A percentile compares a stretch with the other conserved stretches of the same genome.
phyloP scores from a whole-genome alignment of 2,113 vertebrate genomes.

The Lontra canadensis region DNA sequence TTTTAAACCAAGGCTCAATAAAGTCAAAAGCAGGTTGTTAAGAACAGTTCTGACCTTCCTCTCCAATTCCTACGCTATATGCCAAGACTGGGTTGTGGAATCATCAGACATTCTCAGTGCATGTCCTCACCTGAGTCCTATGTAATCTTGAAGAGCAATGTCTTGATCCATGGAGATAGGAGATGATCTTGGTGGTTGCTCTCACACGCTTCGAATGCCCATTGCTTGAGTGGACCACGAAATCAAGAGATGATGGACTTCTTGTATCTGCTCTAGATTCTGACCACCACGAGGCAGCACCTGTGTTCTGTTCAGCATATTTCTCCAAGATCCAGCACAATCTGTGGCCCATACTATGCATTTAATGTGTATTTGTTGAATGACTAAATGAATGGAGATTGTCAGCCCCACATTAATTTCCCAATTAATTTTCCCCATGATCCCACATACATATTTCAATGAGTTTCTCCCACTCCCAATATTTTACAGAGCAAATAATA shows the following conservation, averaged over 20 bases:
- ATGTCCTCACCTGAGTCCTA: not conserved
- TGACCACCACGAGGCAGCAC: not conserved
- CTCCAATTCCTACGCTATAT: not conserved
- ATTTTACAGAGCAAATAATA: not conserved
- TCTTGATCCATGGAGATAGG: not conserved
- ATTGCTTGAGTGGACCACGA: not conserved
- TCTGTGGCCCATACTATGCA: not conserved
- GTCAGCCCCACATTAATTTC: slow-evolving; percentile 45
- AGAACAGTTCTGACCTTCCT: not conserved
- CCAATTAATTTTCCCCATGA: not conserved
- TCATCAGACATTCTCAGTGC: not conserved
- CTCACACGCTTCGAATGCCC: not conserved
- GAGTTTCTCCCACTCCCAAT: not conserved
- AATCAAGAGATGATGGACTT: not conserved
- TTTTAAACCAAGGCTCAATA: not conserved
- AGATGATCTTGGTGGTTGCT: not conserved
- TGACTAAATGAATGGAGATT: slow-evolving; percentile 25
- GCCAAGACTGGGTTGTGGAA: not conserved
- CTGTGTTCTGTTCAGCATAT: not conserved
- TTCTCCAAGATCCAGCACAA: not conserved
- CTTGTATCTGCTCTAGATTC: not conserved
- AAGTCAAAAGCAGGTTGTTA: not conserved
- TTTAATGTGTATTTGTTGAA: not conserved
- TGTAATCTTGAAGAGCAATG: not conserved
- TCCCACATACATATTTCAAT: not conserved